Evolutionary conservation across 2,113 vertebrate species (phyloP).

Genomic region (Eubucco bourcierii): DNA sequence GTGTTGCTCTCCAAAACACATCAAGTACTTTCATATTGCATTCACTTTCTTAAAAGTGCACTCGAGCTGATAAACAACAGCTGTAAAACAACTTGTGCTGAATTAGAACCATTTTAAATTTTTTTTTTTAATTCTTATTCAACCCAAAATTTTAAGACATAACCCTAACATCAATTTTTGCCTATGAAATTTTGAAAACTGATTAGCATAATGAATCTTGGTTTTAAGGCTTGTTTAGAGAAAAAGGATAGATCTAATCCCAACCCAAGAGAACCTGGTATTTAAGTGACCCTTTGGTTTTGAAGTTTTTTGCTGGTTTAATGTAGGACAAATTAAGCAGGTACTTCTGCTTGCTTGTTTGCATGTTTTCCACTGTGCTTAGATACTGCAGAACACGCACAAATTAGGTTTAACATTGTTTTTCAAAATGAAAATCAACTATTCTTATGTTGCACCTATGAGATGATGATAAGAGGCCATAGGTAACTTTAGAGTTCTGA

Average conservation of each 20-base stretch:
- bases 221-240: not conserved
- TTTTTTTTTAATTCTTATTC: not conserved
- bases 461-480: not conserved
- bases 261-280: not conserved
- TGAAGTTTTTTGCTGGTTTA: not conserved
- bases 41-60: not conserved
- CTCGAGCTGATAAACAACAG: constrained; percentile 21
- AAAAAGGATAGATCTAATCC: not conserved
- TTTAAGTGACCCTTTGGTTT: not conserved
- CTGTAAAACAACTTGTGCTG: not conserved
- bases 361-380: not conserved
- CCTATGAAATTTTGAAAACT: not conserved
- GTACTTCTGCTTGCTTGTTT: not conserved
- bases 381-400: not conserved
- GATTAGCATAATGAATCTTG: not conserved
- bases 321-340: not conserved
- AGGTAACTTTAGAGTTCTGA: not conserved
- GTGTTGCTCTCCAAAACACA: not conserved
- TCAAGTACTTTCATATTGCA: not conserved
- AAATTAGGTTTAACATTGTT: not conserved
- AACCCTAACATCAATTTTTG: not conserved
- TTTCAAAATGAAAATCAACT: not conserved
- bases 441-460: not conserved
- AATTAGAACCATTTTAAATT: not conserved
- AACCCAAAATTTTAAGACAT: not conserved